These are phyloP conservation scores for Acropora yongei DNA, from an alignment of 64 coral and sea anemone species.

Conservation along the genomic window DNA sequence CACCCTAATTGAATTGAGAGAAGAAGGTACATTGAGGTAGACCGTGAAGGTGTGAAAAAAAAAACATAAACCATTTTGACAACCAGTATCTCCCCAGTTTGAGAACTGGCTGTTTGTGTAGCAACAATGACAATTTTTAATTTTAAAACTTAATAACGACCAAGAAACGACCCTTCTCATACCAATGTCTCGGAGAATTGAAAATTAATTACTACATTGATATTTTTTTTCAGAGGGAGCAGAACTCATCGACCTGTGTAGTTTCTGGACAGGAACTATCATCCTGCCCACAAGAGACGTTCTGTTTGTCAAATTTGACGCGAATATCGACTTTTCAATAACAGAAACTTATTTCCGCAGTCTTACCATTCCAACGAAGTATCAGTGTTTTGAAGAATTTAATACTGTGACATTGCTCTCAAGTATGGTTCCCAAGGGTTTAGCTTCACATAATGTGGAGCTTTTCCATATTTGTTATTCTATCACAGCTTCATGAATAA, in stretches of 20 bases:
- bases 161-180: conserved; percentile 1
- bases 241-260: background rate
- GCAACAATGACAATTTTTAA: conserved; percentile 13
- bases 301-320: background rate
- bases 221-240: conserved; percentile 33
- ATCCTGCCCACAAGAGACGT: background rate
- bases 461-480: too few relatives aligned
- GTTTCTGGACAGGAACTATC: conserved; percentile 23
- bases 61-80: background rate
- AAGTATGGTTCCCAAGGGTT: conserved; percentile 6
- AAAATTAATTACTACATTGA: background rate
- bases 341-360: background rate
- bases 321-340: background rate
- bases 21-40: conserved; percentile 9
- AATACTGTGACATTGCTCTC: background rate
- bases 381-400: conserved; percentile 5
- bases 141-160: conserved; percentile 8
- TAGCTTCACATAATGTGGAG: background rate
- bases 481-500: too few relatives aligned
- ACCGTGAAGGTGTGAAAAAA: background rate
- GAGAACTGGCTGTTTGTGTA: background rate
- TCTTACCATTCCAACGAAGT: background rate
- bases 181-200: conserved; percentile 12
- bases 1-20: background rate
- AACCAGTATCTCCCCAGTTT: background rate